phyloP scores from a whole-genome alignment of 2,113 vertebrate species.

The Tyrannus savana region DNA sequence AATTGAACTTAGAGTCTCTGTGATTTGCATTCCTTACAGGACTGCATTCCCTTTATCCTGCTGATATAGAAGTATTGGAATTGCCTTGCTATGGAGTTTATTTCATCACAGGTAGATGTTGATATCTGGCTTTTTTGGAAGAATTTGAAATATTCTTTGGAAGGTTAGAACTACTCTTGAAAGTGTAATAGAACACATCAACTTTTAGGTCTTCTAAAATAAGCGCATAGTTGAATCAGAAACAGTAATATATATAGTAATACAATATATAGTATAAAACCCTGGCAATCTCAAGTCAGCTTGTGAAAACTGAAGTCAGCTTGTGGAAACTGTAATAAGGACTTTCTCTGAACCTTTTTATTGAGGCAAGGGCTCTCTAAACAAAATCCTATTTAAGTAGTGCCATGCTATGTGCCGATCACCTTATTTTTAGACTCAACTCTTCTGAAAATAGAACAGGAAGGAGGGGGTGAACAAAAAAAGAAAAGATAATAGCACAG shows the following conservation, averaged over 20 bases:
- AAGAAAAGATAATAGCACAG: neutral
- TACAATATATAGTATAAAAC: neutral
- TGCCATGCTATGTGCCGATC: constrained; percentile 16
- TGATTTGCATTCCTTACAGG: neutral
- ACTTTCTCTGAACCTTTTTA: neutral
- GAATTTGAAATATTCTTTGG: constrained; percentile 26
- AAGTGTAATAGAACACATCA: neutral
- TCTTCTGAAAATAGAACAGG: constrained; percentile 28
- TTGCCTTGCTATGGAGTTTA: neutral
- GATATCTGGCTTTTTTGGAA: neutral
- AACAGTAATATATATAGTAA: neutral
- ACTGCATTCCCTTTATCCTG: neutral
- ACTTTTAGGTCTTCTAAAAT: constrained; percentile 11
- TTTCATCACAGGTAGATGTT: neutral
- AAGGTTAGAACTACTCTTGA: constrained; percentile 10
- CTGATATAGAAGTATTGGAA: neutral
- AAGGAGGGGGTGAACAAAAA: neutral
- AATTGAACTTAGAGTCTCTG: neutral
- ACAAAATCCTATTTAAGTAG: neutral
- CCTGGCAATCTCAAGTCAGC: neutral
- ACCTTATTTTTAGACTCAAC: constrained; percentile 36
- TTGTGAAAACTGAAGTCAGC: neutral
- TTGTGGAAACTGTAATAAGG: neutral
- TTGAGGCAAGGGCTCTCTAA: neutral
- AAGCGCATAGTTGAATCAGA: neutral